Evolutionary conservation across 2,797 vertebrate species (phyloP), one percentile per base, ranked within the genome.

Genomic region (Pipistrellus kuhlii): DNA sequence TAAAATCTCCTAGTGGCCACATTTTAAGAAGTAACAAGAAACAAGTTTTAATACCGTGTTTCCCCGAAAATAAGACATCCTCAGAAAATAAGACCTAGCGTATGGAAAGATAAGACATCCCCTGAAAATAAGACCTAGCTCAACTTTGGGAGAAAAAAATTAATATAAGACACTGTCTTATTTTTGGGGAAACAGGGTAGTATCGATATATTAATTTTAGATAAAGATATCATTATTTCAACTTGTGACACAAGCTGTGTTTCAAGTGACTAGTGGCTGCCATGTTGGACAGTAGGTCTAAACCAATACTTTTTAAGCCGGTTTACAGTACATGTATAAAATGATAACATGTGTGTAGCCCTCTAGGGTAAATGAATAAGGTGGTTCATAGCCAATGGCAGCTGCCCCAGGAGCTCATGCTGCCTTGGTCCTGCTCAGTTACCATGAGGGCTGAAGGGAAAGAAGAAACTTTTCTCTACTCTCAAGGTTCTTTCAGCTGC

Each of bases 11-110:
- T 55, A 21, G 53, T 53, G 51, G 18, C 18, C 51, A 53, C 18
- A 53, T 53, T 85, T 94, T 68, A 44, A 46, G 48, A 89, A 84
- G 5, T 44, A 82, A 90, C 68, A 95, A 68, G 18, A 86, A 72
- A 72, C 9, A 71, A 20, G 21, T 77, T 77, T 77, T 80, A 59
- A 88, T 55, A 38, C 38, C 38, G 5, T 38, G 38, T 38, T 38
- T 38, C 4, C 38, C 38, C 38, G 4, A 38, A 38, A 38, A 38
- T 38, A 38, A 38, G 38, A 38, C 38, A 38, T 38, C 38, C 4
- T 38, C 38, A 1, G 38, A 38, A 38, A 38, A 38, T 38, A 38
- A 38, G 38, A 38, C 38, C 38, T 38, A 38, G 38, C 4, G 38
- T 4, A 38, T 38, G 38, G 38, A 38, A 38, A 38, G 38, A 38